phyloP scores from a whole-genome alignment of 1,140 invertebrate species.

The Oscheius sp. region DNA sequence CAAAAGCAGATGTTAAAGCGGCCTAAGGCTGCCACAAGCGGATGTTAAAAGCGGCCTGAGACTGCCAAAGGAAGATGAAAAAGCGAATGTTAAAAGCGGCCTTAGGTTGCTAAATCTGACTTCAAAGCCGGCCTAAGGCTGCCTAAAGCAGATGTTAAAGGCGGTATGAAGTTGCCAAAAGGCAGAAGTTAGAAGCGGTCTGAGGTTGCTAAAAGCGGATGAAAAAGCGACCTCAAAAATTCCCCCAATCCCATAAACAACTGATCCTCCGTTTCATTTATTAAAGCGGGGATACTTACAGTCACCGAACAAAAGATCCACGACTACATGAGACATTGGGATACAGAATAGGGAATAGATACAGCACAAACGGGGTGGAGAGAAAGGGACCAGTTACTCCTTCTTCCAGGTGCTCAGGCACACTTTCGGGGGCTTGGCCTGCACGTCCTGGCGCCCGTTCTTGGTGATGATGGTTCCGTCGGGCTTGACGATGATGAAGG shows the following conservation, averaged over 20 bases:
- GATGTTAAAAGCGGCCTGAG: too few species aligned
- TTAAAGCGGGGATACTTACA: background rate
- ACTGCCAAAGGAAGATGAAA: too few species aligned
- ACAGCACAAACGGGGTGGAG: background rate
- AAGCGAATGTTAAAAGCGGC: too few species aligned
- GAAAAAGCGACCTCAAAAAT: background rate
- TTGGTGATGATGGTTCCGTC: constrained; percentile 68
- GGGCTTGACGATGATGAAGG: constrained; percentile 71
- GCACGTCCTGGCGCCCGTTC: constrained; percentile 67
- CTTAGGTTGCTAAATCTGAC: too few species aligned
- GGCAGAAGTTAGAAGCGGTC: too few species aligned
- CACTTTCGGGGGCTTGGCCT: constrained; percentile 35
- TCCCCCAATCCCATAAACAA: background rate
- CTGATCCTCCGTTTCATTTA: background rate
- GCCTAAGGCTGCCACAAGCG: too few species aligned
- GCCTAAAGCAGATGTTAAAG: too few species aligned
- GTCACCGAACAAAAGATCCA: background rate
- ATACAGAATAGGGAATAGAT: background rate
- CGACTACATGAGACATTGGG: background rate
- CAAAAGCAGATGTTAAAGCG: too few species aligned
- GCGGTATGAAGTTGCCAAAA: too few species aligned
- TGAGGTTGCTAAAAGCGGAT: background rate
- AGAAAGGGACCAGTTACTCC: background rate
- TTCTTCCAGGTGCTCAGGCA: constrained; percentile 21
- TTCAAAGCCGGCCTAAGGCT: too few species aligned